phyloP scores from a whole-genome alignment of 2,797 vertebrate species.

The Smutsia gigantea region DNA sequence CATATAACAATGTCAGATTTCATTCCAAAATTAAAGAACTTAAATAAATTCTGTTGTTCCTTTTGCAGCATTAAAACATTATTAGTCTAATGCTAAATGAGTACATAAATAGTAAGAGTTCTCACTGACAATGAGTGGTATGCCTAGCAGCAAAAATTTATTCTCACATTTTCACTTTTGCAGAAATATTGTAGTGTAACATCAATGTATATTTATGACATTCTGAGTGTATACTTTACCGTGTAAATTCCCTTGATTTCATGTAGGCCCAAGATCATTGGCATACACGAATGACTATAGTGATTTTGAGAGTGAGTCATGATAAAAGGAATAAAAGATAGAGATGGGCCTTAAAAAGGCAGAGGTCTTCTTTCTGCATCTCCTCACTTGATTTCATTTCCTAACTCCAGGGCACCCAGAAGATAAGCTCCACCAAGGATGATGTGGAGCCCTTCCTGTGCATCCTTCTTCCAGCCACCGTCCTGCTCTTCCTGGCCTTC shows the following conservation, averaged over 20 bases:
- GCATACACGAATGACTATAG: neutral
- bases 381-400: neutral
- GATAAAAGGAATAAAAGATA: neutral
- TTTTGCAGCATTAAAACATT: neutral
- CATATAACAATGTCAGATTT: neutral
- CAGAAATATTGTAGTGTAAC: neutral
- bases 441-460: slow-evolving; percentile 88
- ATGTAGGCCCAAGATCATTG: neutral
- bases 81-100: neutral
- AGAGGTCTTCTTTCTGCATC: neutral
- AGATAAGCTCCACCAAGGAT: slow-evolving; percentile 83
- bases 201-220: neutral
- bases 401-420: slow-evolving; percentile 83
- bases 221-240: neutral
- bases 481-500: slow-evolving; percentile 88
- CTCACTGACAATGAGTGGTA: neutral
- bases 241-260: neutral
- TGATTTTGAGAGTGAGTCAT: neutral
- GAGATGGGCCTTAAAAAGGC: neutral
- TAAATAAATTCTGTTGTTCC: neutral
- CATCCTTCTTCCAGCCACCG: slow-evolving; percentile 88
- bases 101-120: neutral
- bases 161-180: neutral
- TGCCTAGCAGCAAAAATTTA: neutral
- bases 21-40: neutral